These are phyloP conservation scores for Cebus imitator DNA, from an alignment of 2,113 vertebrate species.

Conservation along the genomic window DNA sequence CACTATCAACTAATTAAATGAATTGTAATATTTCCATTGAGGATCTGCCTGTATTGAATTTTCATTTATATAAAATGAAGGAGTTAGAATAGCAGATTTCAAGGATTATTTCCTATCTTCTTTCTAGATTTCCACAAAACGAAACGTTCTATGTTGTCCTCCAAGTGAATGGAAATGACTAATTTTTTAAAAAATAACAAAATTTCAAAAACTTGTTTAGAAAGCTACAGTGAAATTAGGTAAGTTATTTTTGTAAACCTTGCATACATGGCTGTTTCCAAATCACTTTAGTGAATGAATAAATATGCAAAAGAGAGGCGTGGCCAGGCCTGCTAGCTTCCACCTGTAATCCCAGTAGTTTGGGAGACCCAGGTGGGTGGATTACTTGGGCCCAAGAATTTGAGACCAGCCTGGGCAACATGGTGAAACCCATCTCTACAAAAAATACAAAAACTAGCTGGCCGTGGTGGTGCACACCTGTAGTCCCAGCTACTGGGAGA, in stretches of 20 bases:
- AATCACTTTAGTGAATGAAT: not conserved
- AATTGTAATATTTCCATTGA: conserved; percentile 13
- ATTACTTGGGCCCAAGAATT: too few relatives aligned
- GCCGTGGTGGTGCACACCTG: not conserved
- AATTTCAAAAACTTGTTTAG: conserved; percentile 43
- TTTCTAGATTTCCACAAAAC: conserved; percentile 3
- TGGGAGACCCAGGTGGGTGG: too few relatives aligned
- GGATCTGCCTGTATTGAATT: conserved; percentile 22
- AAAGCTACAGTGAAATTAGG: conserved; percentile 10
- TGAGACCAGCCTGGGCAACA: too few relatives aligned
- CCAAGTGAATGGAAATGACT: not conserved
- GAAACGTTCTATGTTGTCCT: conserved; percentile 1
- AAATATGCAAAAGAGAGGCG: not conserved
- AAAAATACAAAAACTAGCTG: too few relatives aligned
- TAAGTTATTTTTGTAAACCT: conserved; percentile 3
- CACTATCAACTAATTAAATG: not conserved
- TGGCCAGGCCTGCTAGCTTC: too few relatives aligned
- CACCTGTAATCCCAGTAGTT: too few relatives aligned
- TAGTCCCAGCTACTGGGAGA: not conserved
- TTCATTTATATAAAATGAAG: not conserved
- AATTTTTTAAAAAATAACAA: not conserved
- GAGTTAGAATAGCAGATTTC: not conserved
- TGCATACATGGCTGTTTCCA: not conserved
- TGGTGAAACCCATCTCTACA: too few relatives aligned
- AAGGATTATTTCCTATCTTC: not conserved